Evolutionary conservation across 2,113 vertebrate genomes (phyloP).

Genomic region (Diadophis punctatus): DNA sequence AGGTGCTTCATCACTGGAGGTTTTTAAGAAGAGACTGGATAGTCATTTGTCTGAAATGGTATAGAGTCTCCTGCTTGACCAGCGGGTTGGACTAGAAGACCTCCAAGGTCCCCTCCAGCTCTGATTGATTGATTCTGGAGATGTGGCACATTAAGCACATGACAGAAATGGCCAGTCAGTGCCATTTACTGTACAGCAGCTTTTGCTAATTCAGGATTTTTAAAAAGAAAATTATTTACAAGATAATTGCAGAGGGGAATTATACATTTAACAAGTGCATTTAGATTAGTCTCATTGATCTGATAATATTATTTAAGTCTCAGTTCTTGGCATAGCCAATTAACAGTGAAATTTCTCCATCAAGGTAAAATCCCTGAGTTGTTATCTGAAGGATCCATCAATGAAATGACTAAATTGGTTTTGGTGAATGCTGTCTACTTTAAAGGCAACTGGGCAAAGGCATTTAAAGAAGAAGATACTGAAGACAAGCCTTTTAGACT

Average conservation of each 20-base stretch:
- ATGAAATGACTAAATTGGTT: constrained; percentile 74
- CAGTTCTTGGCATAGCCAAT: not conserved
- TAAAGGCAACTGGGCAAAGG: constrained; percentile 85
- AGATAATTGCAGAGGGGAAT: not conserved
- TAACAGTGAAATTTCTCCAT: not conserved
- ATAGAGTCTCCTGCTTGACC: too few relatives aligned
- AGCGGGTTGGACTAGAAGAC: too few relatives aligned
- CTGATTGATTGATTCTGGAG: not conserved
- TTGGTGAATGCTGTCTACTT: constrained; percentile 95
- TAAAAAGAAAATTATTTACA: not conserved
- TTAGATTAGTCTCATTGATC: not conserved
- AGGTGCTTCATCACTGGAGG: too few relatives aligned
- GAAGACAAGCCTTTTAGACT: constrained; percentile 75
- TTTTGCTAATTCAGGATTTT: not conserved
- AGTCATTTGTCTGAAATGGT: too few relatives aligned
- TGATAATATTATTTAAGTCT: not conserved
- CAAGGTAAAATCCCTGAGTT: constrained; percentile 90
- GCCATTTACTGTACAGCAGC: not conserved
- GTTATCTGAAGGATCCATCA: constrained; percentile 72
- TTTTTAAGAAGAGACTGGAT: too few relatives aligned
- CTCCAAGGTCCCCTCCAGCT: too few relatives aligned
- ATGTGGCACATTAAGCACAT: not conserved
- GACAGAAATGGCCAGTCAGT: not conserved
- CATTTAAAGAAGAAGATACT: constrained; percentile 72
- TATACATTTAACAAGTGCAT: not conserved